These are phyloP conservation scores for Coracias cyanogaster DNA, from an alignment of 2,797 vertebrate genomes.

Conservation along the genomic window DNA sequence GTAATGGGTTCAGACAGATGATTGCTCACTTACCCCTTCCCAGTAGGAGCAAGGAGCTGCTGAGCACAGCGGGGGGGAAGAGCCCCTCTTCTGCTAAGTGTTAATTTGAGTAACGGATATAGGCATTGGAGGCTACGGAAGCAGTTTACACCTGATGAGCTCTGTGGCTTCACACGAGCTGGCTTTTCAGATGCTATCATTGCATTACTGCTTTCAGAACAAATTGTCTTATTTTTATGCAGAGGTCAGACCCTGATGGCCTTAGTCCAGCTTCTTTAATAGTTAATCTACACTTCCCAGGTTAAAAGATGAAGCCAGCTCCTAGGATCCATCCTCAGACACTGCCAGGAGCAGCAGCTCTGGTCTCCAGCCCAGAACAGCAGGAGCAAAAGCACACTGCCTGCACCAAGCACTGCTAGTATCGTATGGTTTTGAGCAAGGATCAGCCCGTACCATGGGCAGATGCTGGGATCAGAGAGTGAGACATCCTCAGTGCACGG, in stretches of 20 bases:
- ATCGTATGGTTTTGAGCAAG: fast-evolving
- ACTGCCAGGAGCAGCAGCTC: background rate
- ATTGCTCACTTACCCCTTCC: background rate
- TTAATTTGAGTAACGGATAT: constrained; percentile 19
- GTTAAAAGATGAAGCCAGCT: background rate
- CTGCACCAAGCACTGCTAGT: background rate
- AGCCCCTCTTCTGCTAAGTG: background rate
- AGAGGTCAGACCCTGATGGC: background rate
- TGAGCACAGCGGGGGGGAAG: background rate
- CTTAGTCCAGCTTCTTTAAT: background rate
- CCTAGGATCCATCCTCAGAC: background rate
- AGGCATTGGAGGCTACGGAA: background rate
- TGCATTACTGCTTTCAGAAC: background rate
- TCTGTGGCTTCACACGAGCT: background rate
- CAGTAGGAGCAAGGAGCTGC: background rate
- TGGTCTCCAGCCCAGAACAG: background rate
- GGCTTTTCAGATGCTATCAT: background rate
- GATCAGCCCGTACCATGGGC: fast-evolving
- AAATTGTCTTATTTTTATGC: background rate
- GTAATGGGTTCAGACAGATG: background rate
- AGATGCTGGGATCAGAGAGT: background rate
- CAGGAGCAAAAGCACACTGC: fast-evolving
- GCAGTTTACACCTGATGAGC: constrained; percentile 5
- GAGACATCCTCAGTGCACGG: background rate
- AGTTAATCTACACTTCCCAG: background rate